Base-by-base conservation (phyloP, 1,140 invertebrate species). In the Dolichoris vasculosae region DNA sequence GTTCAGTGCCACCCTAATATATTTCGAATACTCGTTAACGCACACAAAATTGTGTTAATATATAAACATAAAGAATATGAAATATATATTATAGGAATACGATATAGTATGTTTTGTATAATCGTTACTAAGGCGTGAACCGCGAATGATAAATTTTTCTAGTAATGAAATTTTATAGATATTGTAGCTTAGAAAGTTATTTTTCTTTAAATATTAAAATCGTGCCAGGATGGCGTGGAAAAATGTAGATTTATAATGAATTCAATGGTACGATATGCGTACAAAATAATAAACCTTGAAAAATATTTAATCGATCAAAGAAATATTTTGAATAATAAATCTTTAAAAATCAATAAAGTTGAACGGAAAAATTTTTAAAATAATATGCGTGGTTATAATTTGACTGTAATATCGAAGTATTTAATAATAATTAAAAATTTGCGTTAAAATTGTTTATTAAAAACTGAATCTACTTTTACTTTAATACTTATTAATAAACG, bases 31-130 rank as follows among this genome's bases (percentile, higher is more conserved):
- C 30, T 67, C 3, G 13, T 35, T 23, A 38, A 40, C 38, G 23
- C 38, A 59, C 35, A 23, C 40, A 38, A 51, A 26, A 79, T 79
- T 69, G 75, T 46, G 23, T 59, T 40, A 40, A 13, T 38, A 64
- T 64, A 64, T 51, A 32, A 30, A 84, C 38, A 71, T 80, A 83
- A 77, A 84, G 35, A 59, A 76, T 32, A 82, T 80, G 30, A 51
- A 69, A 76, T 83, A 82, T 63, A 79, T 84, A 59, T 69, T 67
- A 46, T 23, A 48, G 78, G 51, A 46, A 84, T 30, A 71, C 6
- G n/a, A 59, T 7, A 84, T 75, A 83, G 67, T 83, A 83, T 75
- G 76, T 88, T 86, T 87, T 86, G 64, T 86, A 85, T 40, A 73
- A 69, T 40, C 63, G 38, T 20, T 59, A 35, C 48, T 87, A 75